Conservation (phyloP, 2,797 vertebrate species). For the Heteromormyrus szaboi region DNA sequence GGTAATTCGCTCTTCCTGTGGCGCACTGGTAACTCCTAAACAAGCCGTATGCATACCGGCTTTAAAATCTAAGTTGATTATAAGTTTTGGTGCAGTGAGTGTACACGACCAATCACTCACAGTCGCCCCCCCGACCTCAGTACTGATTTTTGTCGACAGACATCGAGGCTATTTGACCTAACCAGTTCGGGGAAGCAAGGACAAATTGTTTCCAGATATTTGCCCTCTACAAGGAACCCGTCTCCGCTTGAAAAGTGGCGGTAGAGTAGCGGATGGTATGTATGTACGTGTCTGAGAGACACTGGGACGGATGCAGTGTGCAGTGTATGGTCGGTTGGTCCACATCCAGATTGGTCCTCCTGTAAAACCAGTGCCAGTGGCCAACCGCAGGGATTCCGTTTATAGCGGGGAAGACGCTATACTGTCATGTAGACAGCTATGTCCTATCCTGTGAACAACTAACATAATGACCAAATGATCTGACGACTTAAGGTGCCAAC, state of each 20-base stretch:
- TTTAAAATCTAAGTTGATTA: neutral
- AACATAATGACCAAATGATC: neutral
- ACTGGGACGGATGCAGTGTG: neutral
- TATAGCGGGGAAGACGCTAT: neutral
- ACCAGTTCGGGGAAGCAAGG: conserved; percentile 8
- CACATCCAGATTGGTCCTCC: neutral
- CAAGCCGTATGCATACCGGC: neutral
- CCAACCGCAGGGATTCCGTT: neutral
- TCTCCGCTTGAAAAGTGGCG: conserved; percentile 12
- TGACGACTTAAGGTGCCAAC: neutral
- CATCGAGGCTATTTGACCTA: neutral
- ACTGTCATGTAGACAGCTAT: neutral
- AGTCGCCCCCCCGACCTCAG: conserved; percentile 9
- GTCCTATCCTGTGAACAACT: neutral
- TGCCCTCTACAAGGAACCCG: conserved; percentile 2
- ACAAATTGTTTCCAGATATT: conserved; percentile 25
- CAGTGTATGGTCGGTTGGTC: neutral
- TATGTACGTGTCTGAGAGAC: conserved; percentile 24
- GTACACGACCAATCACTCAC: neutral
- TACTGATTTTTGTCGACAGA: conserved; percentile 6
- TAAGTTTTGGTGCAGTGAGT: neutral
- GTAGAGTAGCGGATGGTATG: neutral
- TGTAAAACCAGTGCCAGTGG: neutral
- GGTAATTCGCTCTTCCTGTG: neutral
- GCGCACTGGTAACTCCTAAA: neutral